Conservation (phyloP, 1,140 invertebrate species). For the Hyphantria cunea region DNA sequence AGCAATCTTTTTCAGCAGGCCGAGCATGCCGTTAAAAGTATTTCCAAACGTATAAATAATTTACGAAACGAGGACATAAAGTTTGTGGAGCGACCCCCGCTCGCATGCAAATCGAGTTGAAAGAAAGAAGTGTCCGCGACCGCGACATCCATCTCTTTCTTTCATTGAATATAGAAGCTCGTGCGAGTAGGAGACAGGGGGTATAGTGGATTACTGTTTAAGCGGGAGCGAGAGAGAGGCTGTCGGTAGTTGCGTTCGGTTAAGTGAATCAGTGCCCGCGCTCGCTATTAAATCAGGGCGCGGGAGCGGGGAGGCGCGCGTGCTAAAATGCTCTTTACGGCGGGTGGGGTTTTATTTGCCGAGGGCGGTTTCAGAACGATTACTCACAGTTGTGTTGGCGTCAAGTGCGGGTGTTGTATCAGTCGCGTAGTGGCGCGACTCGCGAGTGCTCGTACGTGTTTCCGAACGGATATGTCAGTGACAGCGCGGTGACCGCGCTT, state of each 20-base stretch:
- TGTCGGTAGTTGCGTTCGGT: slow-evolving; percentile 69
- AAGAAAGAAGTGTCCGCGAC: slow-evolving; percentile 69
- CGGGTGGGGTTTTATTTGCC: slow-evolving; percentile 78
- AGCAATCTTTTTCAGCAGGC: slow-evolving; percentile 69
- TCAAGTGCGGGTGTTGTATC: slow-evolving; percentile 34
- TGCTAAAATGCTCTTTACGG: slow-evolving; percentile 77
- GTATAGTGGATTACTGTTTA: slow-evolving; percentile 31
- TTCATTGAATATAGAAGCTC: slow-evolving; percentile 11
- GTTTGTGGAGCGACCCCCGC: slow-evolving; percentile 75
- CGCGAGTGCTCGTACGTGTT: slow-evolving; percentile 53
- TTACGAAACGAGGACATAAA: slow-evolving; percentile 80
- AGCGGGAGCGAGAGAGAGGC: slow-evolving; percentile 56
- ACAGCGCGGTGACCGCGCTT: slow-evolving; percentile 73
- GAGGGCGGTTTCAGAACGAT: slow-evolving; percentile 77
- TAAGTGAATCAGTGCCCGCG: slow-evolving; percentile 81
- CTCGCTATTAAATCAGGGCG: slow-evolving; percentile 79
- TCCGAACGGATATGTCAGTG: slow-evolving; percentile 52
- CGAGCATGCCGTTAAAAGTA: slow-evolving; percentile 80
- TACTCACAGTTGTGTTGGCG: slow-evolving; percentile 52
- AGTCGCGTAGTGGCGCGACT: slow-evolving; percentile 46
- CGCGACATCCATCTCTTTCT: slow-evolving; percentile 62
- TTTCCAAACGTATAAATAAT: slow-evolving; percentile 80
- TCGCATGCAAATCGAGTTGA: slow-evolving; percentile 78
- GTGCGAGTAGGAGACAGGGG: slow-evolving; percentile 35
- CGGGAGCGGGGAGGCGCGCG: slow-evolving; percentile 67